Evolutionary conservation across 2,888 invertebrate genomes (phyloP).

Genomic region (Coleophora flavipennella): DNA sequence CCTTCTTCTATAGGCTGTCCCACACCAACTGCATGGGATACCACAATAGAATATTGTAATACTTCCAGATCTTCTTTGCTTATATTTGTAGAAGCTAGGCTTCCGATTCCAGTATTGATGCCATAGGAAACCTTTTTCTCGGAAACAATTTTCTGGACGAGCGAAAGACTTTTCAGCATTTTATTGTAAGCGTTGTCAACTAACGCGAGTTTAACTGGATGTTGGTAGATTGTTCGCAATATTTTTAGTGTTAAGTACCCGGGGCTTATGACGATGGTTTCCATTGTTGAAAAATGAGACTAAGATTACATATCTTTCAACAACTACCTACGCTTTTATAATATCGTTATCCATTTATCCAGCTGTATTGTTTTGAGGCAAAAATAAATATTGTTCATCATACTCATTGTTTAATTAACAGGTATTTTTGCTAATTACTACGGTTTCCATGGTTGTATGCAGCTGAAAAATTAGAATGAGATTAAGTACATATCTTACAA

Average conservation of each 20-base stretch:
- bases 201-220: background rate
- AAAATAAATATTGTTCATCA: too few species aligned
- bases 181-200: background rate
- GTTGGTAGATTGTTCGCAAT: background rate
- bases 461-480: too few species aligned
- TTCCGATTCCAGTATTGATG: slow-evolving; percentile 2
- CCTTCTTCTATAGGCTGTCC: background rate
- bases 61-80: background rate
- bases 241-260: background rate
- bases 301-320: too few species aligned
- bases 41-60: background rate
- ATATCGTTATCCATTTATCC: too few species aligned
- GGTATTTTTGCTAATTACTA: too few species aligned
- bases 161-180: background rate
- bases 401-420: too few species aligned
- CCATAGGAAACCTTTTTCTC: background rate
- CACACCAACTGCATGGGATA: slow-evolving; percentile 2
- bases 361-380: too few species aligned
- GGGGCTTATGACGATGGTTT: background rate
- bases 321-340: too few species aligned
- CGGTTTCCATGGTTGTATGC: too few species aligned
- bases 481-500: too few species aligned
- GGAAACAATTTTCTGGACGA: background rate
- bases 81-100: background rate
- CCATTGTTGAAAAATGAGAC: background rate